Percentiles rank a stretch among this genome's conserved stretches.
These are phyloP conservation scores for Pissodes strobi DNA, from an alignment of 1,140 invertebrate genomes.

Conservation along the genomic window DNA sequence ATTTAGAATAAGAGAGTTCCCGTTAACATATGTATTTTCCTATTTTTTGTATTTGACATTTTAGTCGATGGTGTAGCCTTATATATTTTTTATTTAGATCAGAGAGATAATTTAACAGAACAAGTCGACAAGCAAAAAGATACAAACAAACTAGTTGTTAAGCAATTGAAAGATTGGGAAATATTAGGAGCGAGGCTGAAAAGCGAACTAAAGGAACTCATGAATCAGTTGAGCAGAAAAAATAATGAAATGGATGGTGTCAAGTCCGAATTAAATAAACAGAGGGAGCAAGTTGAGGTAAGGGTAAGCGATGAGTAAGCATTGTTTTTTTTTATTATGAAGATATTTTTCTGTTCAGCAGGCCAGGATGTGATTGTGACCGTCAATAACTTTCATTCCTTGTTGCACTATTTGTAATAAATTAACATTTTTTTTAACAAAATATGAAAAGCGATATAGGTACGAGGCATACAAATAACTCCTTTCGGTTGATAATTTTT, in stretches of 20 bases:
- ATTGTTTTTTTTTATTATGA: background rate
- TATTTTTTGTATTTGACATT: too few relatives aligned
- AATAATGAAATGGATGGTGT: conserved; percentile 59
- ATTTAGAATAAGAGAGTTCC: too few relatives aligned
- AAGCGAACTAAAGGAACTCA: conserved; percentile 60
- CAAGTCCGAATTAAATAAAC: conserved; percentile 59
- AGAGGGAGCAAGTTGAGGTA: conserved; percentile 52
- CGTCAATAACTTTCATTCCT: too few relatives aligned
- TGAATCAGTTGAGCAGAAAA: conserved; percentile 58
- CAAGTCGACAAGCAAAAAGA: conserved; percentile 53
- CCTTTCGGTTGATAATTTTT: too few relatives aligned
- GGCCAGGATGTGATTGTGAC: too few relatives aligned
- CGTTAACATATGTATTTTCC: too few relatives aligned
- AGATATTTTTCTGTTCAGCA: background rate
- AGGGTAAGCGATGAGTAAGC: background rate
- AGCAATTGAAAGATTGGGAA: conserved; percentile 62
- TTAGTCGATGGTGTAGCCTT: too few relatives aligned
- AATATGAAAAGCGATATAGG: too few relatives aligned
- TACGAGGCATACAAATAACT: too few relatives aligned
- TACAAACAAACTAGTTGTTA: conserved; percentile 53
- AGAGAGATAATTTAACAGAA: conserved; percentile 55
- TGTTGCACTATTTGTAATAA: too few relatives aligned
- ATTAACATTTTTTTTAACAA: too few relatives aligned
- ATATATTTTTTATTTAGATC: too few relatives aligned
- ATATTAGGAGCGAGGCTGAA: conserved; percentile 59